A percentile compares a stretch with the other conserved stretches of the same genome.
Conservation (phyloP, 1,140 invertebrate genomes). For the Bombus polaris region DNA sequence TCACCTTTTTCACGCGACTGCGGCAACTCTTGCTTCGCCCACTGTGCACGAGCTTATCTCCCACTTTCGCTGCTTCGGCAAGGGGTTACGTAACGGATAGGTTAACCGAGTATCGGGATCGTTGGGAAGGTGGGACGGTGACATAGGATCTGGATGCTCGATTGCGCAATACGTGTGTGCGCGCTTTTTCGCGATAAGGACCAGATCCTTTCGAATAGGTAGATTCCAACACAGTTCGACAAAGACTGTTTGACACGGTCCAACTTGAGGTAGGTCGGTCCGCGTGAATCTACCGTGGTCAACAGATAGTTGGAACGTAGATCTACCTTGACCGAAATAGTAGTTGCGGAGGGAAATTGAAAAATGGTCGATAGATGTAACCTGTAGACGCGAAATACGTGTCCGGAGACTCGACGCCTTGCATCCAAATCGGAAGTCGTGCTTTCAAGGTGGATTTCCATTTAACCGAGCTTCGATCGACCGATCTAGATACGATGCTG, state of each 20-base stretch:
- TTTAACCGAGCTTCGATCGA: not conserved
- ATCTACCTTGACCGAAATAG: not conserved
- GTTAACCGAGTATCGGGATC: conserved; percentile 8
- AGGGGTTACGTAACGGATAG: conserved; percentile 23
- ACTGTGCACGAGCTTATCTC: not conserved
- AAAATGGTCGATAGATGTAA: not conserved
- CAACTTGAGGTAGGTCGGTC: not conserved
- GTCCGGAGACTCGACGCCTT: not conserved
- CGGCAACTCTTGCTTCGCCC: conserved; percentile 7
- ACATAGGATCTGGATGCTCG: not conserved
- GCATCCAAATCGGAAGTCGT: not conserved
- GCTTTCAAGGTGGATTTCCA: no score
- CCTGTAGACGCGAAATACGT: not conserved
- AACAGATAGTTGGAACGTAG: not conserved
- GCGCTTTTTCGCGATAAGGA: not conserved
- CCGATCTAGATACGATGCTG: not conserved
- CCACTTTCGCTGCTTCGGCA: not conserved
- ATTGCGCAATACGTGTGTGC: not conserved
- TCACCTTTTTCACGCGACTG: conserved; percentile 40
- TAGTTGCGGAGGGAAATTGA: not conserved
- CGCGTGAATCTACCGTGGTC: not conserved
- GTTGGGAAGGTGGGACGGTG: not conserved
- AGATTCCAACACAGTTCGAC: not conserved
- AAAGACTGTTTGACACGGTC: no score
- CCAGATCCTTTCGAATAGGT: not conserved